A percentile compares a stretch with the other conserved stretches of the same genome.
Evolutionary conservation across 2,113 vertebrate species (phyloP).

Genomic region (Prolemur simus): DNA sequence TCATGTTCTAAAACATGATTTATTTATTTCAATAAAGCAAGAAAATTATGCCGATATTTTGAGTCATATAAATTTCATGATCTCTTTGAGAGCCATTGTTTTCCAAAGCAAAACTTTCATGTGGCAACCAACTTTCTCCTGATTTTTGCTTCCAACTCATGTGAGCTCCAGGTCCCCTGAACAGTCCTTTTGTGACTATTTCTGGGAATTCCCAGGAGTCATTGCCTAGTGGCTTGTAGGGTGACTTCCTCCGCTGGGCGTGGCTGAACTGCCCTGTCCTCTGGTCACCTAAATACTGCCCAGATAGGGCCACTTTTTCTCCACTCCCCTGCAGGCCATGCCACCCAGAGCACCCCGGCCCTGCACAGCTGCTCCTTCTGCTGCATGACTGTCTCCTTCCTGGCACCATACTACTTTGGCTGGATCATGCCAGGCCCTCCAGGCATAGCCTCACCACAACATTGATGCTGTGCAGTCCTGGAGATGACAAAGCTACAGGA

Average conservation of each 20-base stretch:
- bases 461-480: neutral
- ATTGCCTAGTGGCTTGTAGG: neutral
- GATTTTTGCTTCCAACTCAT: neutral
- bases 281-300: neutral
- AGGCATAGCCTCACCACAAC: rapidly evolving
- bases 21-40: constrained; percentile 64
- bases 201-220: neutral
- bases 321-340: neutral
- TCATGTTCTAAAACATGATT: constrained; percentile 59
- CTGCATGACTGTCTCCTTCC: neutral
- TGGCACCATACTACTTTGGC: neutral
- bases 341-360: neutral
- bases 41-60: constrained; percentile 48
- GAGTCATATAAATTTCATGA: constrained; percentile 47
- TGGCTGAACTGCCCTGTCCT: neutral
- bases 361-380: neutral
- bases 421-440: neutral
- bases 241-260: neutral
- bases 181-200: neutral
- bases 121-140: neutral
- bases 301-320: neutral
- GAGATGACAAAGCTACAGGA: neutral
- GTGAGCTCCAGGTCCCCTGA: too few species aligned
- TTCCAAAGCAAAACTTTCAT: neutral
- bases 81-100: neutral